A percentile compares a stretch with the other conserved stretches of the same genome.
Evolutionary conservation across 2,113 vertebrate genomes (phyloP).

Genomic region (Petroica traversi): DNA sequence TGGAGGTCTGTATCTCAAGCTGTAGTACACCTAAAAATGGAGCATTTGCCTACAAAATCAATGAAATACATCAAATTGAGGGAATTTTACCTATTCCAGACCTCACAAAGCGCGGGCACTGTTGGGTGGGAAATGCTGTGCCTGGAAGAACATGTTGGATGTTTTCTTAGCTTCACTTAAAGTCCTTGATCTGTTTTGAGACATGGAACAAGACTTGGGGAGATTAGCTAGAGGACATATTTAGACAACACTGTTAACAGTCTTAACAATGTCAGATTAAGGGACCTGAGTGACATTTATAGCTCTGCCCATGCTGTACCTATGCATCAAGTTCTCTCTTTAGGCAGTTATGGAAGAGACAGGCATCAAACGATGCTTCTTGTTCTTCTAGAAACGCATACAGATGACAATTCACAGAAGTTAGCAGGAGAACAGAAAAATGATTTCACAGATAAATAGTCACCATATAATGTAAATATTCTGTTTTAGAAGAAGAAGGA

Average conservation of each 20-base stretch:
- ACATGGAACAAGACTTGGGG: not conserved
- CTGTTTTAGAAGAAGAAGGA: not conserved
- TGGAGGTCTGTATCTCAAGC: not conserved
- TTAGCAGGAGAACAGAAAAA: not conserved
- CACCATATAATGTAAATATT: not conserved
- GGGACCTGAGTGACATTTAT: not conserved
- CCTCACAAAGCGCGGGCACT: not conserved
- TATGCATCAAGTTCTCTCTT: not conserved
- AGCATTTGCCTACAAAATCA: not conserved
- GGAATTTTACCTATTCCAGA: not conserved
- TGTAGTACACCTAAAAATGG: not conserved
- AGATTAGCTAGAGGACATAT: not conserved
- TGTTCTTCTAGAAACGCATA: not conserved
- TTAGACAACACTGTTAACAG: not conserved
- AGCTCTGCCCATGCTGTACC: not conserved
- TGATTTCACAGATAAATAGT: not conserved
- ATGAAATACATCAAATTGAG: rapidly evolving
- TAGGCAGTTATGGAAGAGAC: not conserved
- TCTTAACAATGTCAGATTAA: not conserved
- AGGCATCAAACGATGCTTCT: rapidly evolving
- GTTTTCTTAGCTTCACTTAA: not conserved
- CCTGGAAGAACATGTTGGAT: not conserved
- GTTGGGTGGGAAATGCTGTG: not conserved
- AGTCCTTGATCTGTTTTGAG: not conserved
- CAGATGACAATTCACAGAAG: not conserved